These are phyloP conservation scores for Paracentrotus lividus DNA, from an alignment of 53 echinoderm and acorn worm species.

Conservation along the genomic window DNA sequence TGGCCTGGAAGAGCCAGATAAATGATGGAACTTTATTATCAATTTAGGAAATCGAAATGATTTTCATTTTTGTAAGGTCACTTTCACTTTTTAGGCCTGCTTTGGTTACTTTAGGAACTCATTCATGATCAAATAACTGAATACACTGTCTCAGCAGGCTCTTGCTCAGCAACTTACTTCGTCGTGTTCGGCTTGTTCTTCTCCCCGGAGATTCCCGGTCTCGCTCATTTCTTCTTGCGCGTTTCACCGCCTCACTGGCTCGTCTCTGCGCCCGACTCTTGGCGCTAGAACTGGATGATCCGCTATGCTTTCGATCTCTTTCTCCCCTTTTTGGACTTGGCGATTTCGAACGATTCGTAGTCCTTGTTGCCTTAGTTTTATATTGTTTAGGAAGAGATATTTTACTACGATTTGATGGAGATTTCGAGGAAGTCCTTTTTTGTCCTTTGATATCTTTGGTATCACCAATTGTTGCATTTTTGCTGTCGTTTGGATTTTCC, in stretches of 20 bases:
- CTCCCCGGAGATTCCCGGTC: constrained; percentile 36
- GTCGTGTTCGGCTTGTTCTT: constrained; percentile 19
- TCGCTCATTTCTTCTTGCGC: background rate
- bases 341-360: background rate
- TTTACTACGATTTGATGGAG: background rate
- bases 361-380: background rate
- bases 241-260: constrained; percentile 1
- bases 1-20: too few species aligned
- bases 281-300: background rate
- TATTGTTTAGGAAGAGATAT: background rate
- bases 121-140: too few species aligned
- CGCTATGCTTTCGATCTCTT: background rate
- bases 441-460: background rate
- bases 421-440: background rate
- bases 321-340: background rate
- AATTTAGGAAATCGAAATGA: too few species aligned
- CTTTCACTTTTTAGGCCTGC: too few species aligned
- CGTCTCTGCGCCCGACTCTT: constrained; percentile 40
- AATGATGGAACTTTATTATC: too few species aligned
- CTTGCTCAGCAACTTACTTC: too few species aligned
- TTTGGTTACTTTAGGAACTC: too few species aligned
- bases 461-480: background rate
- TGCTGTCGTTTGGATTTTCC: background rate
- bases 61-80: too few species aligned
- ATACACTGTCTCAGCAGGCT: too few species aligned